Percentiles rank a stretch among this genome's conserved stretches.
Conservation (phyloP, 1,140 invertebrate species). For the Dinothrombium tinctorium region DNA sequence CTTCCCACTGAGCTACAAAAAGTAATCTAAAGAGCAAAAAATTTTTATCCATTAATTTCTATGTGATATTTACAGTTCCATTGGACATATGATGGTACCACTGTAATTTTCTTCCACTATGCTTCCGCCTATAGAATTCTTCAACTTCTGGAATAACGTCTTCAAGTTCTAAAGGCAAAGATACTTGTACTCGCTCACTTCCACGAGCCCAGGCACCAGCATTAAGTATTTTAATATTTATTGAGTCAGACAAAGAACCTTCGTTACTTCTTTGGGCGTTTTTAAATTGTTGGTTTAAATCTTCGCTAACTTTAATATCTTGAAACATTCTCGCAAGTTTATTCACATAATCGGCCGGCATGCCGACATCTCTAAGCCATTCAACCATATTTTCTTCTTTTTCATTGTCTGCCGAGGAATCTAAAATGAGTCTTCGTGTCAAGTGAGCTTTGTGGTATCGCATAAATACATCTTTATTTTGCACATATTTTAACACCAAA, state of each 20-base stretch:
- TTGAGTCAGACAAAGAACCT: conserved; percentile 13
- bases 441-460: conserved; percentile 95
- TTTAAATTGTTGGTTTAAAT: conserved; percentile 86
- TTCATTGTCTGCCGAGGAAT: conserved; percentile 91
- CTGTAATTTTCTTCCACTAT: conserved; percentile 88
- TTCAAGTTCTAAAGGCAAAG: conserved; percentile 84
- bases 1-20: conserved; percentile 77
- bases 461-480: conserved; percentile 99
- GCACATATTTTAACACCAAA: conserved; percentile 91
- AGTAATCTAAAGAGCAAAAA: conserved; percentile 40
- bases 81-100: conserved; percentile 99
- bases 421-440: conserved; percentile 75
- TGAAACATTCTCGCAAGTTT: conserved; percentile 68
- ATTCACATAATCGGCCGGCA: conserved; percentile 98
- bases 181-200: conserved; percentile 77
- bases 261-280: conserved; percentile 5
- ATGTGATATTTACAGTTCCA: conserved; percentile 40
- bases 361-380: conserved; percentile 63
- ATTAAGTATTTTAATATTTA: conserved; percentile 69
- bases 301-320: conserved; percentile 96
- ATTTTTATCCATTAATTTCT: conserved; percentile 4
- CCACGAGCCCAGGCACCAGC: conserved; percentile 90
- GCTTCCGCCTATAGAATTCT: conserved; percentile 44
- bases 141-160: conserved; percentile 89
- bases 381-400: conserved; percentile 99